These are phyloP conservation scores for Mormyrus proboscirostris DNA, from an alignment of 2,797 vertebrate species.

Conservation along the genomic window DNA sequence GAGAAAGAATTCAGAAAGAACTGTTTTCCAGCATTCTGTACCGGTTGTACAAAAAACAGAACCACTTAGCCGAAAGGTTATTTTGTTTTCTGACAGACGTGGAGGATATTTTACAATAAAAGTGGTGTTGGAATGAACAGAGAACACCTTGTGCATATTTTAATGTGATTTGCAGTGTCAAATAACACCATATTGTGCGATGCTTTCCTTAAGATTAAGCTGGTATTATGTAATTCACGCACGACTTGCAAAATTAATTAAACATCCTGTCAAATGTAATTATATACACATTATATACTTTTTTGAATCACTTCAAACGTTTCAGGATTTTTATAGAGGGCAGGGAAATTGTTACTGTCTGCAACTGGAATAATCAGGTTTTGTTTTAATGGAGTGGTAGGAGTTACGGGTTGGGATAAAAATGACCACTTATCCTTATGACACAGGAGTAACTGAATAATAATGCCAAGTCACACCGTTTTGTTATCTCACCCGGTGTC, in stretches of 20 bases:
- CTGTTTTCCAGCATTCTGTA: constrained; percentile 2
- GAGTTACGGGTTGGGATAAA: not conserved
- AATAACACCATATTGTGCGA: not conserved
- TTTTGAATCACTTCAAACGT: not conserved
- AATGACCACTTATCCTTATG: constrained; percentile 15
- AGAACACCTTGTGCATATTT: not conserved
- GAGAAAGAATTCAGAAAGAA: constrained; percentile 4
- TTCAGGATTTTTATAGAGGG: not conserved
- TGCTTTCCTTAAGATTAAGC: not conserved
- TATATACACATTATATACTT: not conserved
- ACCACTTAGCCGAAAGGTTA: not conserved
- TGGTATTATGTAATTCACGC: not conserved
- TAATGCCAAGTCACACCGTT: constrained; percentile 14
- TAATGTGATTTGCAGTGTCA: not conserved
- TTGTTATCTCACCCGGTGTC: not conserved
- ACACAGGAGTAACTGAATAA: constrained; percentile 9
- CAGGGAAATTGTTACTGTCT: not conserved
- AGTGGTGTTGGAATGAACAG: not conserved
- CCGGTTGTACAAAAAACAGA: not conserved
- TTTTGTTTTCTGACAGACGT: constrained; percentile 4
- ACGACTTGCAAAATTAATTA: not conserved
- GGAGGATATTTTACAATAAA: not conserved
- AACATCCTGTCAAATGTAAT: not conserved
- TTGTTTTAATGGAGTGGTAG: constrained; percentile 9
- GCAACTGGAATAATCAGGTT: not conserved